phyloP scores from a whole-genome alignment of 2,888 invertebrate species.

The Eustalomyia histrio region DNA sequence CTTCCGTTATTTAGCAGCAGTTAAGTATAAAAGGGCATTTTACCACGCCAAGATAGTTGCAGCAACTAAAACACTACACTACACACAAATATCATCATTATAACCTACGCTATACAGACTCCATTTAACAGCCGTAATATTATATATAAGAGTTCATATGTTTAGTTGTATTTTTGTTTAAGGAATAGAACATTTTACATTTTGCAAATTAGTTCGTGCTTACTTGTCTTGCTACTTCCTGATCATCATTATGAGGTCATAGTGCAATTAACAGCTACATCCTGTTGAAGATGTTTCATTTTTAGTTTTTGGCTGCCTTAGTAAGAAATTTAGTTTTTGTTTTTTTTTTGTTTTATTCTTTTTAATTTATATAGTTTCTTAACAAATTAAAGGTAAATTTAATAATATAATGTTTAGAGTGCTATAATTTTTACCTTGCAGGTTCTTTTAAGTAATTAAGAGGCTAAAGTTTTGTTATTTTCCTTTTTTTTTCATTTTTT shows the following conservation, averaged over 20 bases:
- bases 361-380: constrained; percentile 52
- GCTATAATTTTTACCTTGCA: not conserved
- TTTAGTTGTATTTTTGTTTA: constrained; percentile 4
- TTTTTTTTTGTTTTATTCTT: not conserved
- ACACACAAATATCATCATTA: constrained; percentile 5
- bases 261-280: constrained; percentile 63
- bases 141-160: no score
- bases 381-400: constrained; percentile 56
- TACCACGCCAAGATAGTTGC: constrained; percentile 52
- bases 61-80: constrained; percentile 20
- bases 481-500: not conserved
- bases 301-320: constrained; percentile 35
- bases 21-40: constrained; percentile 37
- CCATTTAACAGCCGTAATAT: not conserved
- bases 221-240: constrained; percentile 55
- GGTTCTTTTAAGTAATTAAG: constrained; percentile 33
- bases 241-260: constrained; percentile 64
- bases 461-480: constrained; percentile 21
- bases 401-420: constrained; percentile 42
- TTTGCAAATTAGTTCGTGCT: constrained; percentile 53
- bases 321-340: not conserved
- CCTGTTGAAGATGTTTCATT: constrained; percentile 44
- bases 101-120: constrained; percentile 34
- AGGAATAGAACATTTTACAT: constrained; percentile 6
- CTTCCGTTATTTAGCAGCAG: constrained; percentile 50